Percentiles rank a stretch among this genome's conserved stretches.
These are phyloP conservation scores for Ectropis crepuscularia DNA, from an alignment of 2,888 invertebrate genomes.

Conservation along the genomic window DNA sequence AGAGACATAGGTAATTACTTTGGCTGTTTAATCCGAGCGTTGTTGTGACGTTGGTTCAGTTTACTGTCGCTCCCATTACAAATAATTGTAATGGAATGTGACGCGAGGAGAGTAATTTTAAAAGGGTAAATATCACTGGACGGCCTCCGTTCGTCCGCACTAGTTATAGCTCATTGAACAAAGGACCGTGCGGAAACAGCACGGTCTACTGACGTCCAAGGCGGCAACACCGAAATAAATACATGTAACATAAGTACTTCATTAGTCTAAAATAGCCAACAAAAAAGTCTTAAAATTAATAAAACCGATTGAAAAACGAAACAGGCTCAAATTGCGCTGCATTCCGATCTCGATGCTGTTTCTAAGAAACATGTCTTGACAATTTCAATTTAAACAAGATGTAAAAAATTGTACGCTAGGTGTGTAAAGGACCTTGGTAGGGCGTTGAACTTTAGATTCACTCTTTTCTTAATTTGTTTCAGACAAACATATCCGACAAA, in stretches of 20 bases:
- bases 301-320: conserved; percentile 1
- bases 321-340: conserved; percentile 17
- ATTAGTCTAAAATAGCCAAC: conserved; percentile 1
- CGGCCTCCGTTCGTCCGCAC: conserved; percentile 62
- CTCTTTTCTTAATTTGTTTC: conserved; percentile 48
- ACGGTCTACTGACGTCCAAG: conserved; percentile 10
- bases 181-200: conserved; percentile 63
- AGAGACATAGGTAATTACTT: conserved; percentile 37
- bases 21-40: conserved; percentile 24
- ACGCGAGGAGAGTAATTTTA: conserved; percentile 46
- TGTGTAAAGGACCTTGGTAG: conserved; percentile 14
- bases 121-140: conserved; percentile 69
- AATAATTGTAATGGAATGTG: conserved; percentile 53
- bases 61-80: conserved; percentile 31
- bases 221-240: conserved; percentile 4
- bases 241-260: not conserved
- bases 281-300: conserved; percentile 6
- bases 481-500: conserved; percentile 85
- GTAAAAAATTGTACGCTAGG: conserved; percentile 6
- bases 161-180: conserved; percentile 47
- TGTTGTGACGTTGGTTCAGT: conserved; percentile 27
- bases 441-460: conserved; percentile 15
- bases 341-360: conserved; percentile 8
- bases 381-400: conserved; percentile 15
- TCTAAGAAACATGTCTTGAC: conserved; percentile 17